phyloP scores from a whole-genome alignment of 1,140 invertebrate species.

The Leptinotarsa lineolata region DNA sequence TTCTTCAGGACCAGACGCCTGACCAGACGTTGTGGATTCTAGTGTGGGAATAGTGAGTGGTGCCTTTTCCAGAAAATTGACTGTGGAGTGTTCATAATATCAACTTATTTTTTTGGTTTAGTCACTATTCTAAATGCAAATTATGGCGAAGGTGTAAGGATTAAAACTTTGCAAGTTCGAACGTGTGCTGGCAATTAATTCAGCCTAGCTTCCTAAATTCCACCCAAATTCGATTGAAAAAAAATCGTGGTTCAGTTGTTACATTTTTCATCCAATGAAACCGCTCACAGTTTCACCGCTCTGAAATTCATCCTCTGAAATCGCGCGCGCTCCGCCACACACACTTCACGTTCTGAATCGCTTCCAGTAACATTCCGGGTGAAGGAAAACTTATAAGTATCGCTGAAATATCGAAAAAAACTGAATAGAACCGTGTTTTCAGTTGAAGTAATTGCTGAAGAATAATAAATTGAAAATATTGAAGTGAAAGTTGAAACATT shows the following conservation, averaged over 20 bases:
- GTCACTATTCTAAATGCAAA: no score
- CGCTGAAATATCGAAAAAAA: not conserved
- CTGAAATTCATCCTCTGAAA: not conserved
- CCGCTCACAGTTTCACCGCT: not conserved
- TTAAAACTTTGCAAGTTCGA: no score
- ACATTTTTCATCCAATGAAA: not conserved
- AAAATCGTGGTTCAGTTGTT: not conserved
- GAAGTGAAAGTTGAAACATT: conserved; percentile 8
- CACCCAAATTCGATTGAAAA: no score
- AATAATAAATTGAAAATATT: not conserved
- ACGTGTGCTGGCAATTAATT: no score
- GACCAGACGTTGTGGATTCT: no score
- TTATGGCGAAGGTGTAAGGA: no score
- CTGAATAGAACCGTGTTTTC: not conserved
- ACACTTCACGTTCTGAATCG: not conserved
- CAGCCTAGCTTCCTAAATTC: no score
- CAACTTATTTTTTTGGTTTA: no score
- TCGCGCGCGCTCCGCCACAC: not conserved
- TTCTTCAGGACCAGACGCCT: no score
- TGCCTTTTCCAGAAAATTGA: no score
- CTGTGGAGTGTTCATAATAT: no score
- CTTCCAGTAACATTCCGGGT: conserved; percentile 5
- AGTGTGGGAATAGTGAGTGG: no score
- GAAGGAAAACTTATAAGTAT: not conserved
- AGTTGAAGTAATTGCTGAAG: not conserved